phyloP scores from a whole-genome alignment of 2,888 invertebrate genomes.

The Callimorpha dominula region DNA sequence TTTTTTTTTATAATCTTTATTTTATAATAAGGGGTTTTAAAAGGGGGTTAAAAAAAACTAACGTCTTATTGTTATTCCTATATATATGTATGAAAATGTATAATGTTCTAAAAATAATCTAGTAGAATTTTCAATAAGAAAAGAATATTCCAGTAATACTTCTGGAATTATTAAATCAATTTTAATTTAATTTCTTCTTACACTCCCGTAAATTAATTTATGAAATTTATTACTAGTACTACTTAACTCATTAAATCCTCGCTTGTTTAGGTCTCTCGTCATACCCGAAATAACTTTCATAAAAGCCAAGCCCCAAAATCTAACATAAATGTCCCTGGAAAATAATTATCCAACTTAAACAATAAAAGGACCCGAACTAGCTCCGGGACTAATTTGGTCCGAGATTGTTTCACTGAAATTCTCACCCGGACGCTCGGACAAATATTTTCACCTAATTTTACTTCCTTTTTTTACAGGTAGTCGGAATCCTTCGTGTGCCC shows the following conservation, averaged over 20 bases:
- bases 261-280: constrained; percentile 41
- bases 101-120: too few species aligned
- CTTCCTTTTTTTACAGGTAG: constrained; percentile 23
- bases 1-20: too few species aligned
- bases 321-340: constrained; percentile 46
- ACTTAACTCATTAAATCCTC: constrained; percentile 45
- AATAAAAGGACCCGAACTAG: constrained; percentile 49
- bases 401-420: constrained; percentile 35
- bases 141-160: too few species aligned
- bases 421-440: constrained; percentile 17
- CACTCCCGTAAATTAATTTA: neutral
- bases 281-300: constrained; percentile 52
- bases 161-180: too few species aligned
- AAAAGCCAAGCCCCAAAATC: constrained; percentile 45
- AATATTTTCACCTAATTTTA: constrained; percentile 40
- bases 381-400: constrained; percentile 39
- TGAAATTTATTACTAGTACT: constrained; percentile 32
- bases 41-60: too few species aligned
- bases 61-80: too few species aligned
- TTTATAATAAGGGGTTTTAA: too few species aligned
- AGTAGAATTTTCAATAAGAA: too few species aligned
- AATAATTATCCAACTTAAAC: constrained; percentile 59
- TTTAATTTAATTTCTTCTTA: too few species aligned
- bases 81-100: too few species aligned
- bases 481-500: constrained; percentile 7